Conservation (phyloP, 2,888 invertebrate genomes). For the Cheilosia vulpina region DNA sequence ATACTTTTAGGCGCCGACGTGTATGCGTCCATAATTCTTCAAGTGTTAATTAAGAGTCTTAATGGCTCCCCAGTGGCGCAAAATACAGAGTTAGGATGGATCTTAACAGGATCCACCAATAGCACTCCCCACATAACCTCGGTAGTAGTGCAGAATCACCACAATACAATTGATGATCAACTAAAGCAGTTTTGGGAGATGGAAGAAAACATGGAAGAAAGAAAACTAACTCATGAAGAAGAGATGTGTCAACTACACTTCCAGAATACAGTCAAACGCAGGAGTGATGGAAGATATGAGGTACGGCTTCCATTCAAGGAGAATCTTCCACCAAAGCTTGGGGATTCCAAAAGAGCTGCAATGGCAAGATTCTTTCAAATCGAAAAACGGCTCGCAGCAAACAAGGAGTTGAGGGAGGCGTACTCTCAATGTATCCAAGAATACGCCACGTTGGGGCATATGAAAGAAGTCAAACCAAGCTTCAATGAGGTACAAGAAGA, state of each 20-base stretch:
- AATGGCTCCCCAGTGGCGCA: slow-evolving; percentile 30
- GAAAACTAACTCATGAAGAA: slow-evolving; percentile 9
- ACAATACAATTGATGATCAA: slow-evolving; percentile 10
- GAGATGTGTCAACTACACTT: slow-evolving; percentile 18
- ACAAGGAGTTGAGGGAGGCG: too few species aligned
- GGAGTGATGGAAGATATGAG: neutral
- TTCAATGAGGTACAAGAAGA: too few species aligned
- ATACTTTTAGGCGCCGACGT: slow-evolving; percentile 20
- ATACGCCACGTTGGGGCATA: too few species aligned
- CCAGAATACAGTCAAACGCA: neutral
- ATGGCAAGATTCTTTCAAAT: too few species aligned
- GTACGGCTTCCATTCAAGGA: too few species aligned
- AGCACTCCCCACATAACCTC: neutral
- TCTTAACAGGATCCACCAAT: slow-evolving; percentile 11
- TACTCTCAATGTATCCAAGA: too few species aligned
- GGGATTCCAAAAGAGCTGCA: too few species aligned
- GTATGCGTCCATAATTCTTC: slow-evolving; percentile 19
- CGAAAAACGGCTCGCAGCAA: too few species aligned
- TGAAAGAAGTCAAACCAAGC: too few species aligned
- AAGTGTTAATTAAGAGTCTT: slow-evolving; percentile 13
- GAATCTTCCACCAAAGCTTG: too few species aligned
- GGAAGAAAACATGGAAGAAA: slow-evolving; percentile 1
- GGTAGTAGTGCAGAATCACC: slow-evolving; percentile 21
- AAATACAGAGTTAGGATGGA: slow-evolving; percentile 30
- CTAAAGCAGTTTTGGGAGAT: slow-evolving; percentile 26